These are phyloP conservation scores for Aspiorhynchus laticeps DNA, from an alignment of 2,113 vertebrate genomes.

Conservation along the genomic window DNA sequence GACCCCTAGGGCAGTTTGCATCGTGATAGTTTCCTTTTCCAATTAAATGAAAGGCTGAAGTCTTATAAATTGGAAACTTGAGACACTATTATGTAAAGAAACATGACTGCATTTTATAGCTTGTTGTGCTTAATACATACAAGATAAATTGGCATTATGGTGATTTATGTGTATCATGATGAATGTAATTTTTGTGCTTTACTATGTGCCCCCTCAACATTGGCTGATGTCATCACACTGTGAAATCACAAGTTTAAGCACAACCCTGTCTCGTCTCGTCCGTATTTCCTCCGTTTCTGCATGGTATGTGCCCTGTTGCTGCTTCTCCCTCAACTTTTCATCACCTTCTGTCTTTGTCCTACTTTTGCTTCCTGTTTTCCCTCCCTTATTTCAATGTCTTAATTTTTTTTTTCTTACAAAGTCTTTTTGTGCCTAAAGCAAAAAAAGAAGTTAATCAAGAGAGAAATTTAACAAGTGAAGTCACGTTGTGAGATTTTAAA, in stretches of 20 bases:
- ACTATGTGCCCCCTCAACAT: neutral
- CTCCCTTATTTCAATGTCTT: conserved; percentile 14
- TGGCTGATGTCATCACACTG: conserved; percentile 1
- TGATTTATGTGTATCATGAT: neutral
- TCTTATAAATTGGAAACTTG: neutral
- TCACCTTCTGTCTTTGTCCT: conserved; percentile 17
- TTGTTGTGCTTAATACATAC: neutral
- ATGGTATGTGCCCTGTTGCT: neutral
- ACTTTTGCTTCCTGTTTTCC: conserved; percentile 25
- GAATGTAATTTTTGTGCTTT: neutral
- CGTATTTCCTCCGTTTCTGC: neutral
- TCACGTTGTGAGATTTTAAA: neutral
- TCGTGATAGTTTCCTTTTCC: neutral
- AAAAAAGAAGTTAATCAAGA: neutral
- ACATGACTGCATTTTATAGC: neutral
- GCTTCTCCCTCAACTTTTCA: neutral
- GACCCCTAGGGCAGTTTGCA: neutral
- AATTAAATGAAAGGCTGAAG: neutral
- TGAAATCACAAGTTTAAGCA: neutral
- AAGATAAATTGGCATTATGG: neutral
- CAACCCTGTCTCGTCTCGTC: conserved; percentile 9
- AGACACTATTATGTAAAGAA: neutral
- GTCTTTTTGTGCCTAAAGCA: neutral
- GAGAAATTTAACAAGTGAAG: neutral
- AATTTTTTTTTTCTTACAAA: neutral